Conservation (phyloP, 30 jellyfish, hydroid and myxozoan species). For the Hydractinia echinata region DNA sequence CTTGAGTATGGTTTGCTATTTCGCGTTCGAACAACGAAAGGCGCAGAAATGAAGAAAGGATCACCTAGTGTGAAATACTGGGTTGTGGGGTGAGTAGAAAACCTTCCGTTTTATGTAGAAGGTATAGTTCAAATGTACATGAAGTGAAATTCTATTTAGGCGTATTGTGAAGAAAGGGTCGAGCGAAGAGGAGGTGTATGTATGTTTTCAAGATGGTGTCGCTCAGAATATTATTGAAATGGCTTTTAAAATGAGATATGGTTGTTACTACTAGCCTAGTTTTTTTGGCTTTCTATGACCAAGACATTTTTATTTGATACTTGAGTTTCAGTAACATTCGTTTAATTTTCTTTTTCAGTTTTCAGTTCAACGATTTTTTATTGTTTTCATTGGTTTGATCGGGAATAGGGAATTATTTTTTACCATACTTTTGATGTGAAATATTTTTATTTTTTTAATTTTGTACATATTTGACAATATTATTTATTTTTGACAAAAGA, state of each 20-base stretch:
- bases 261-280: slow-evolving; percentile 18
- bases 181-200: slow-evolving; percentile 55
- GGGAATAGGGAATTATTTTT: too few species aligned
- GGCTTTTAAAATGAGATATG: slow-evolving; percentile 91
- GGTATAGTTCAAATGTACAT: background rate
- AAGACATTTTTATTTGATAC: background rate
- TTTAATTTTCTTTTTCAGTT: background rate
- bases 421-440: too few species aligned
- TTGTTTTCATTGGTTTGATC: too few species aligned
- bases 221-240: slow-evolving; percentile 88
- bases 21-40: slow-evolving; percentile 49
- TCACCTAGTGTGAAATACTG: slow-evolving; percentile 57
- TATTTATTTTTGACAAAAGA: too few species aligned
- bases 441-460: too few species aligned
- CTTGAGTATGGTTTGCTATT: slow-evolving; percentile 76
- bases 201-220: slow-evolving; percentile 81
- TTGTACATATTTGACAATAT: too few species aligned
- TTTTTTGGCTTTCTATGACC: background rate
- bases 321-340: background rate
- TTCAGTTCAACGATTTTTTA: too few species aligned
- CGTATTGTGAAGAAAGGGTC: slow-evolving; percentile 45
- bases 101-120: background rate
- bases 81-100: slow-evolving; percentile 87
- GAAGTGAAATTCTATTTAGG: slow-evolving; percentile 18
- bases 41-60: slow-evolving; percentile 62